Conservation (phyloP, 2,113 vertebrate genomes). For the Perca flavescens region DNA sequence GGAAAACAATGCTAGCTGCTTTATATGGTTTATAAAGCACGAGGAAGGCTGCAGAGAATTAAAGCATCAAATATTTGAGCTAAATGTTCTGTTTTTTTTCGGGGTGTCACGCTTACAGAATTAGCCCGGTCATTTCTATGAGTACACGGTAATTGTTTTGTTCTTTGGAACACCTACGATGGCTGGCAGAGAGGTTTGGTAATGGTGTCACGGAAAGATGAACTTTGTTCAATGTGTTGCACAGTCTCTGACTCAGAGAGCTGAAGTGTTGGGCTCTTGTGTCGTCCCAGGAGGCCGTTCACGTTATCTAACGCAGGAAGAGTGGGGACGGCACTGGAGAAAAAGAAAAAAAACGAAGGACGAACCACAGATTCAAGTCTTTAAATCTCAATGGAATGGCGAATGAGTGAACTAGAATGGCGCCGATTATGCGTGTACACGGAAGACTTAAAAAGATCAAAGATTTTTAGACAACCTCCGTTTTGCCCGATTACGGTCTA, state of each 20-base stretch:
- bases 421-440: neutral
- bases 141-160: conserved; percentile 2
- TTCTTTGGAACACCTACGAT: conserved; percentile 21
- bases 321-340: neutral
- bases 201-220: conserved; percentile 14
- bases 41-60: neutral
- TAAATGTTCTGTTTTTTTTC: neutral
- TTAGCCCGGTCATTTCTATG: neutral
- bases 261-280: conserved; percentile 27
- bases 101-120: neutral
- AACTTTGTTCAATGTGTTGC: neutral
- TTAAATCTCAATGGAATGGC: neutral
- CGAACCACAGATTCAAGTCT: neutral
- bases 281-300: neutral
- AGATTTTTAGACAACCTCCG: neutral
- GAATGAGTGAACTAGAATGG: neutral
- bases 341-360: neutral
- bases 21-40: neutral
- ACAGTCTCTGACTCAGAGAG: conserved; percentile 41
- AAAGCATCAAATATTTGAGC: neutral
- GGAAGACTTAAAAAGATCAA: neutral
- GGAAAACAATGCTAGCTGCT: conserved; percentile 54
- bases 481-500: neutral
- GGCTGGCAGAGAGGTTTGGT: conserved; percentile 43
- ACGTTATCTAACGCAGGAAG: conserved; percentile 28